Conservation (phyloP, 37 sponge, comb jelly and placozoan species). For the Spongilla lacustris region DNA sequence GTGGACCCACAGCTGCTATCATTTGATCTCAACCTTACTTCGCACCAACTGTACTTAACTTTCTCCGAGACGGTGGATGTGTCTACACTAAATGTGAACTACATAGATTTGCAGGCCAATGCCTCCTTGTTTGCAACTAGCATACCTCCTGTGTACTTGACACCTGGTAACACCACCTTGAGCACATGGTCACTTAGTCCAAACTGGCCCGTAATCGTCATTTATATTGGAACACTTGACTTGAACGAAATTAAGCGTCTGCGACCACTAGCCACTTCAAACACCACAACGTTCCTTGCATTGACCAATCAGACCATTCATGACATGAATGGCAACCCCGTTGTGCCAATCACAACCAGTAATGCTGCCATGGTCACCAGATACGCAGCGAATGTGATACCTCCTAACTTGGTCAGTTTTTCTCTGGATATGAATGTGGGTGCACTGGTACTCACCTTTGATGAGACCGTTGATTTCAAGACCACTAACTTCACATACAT, state of each 20-base stretch:
- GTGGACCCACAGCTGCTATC: constrained; percentile 64
- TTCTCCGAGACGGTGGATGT: constrained; percentile 88
- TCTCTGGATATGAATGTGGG: constrained; percentile 68
- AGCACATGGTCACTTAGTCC: constrained; percentile 45
- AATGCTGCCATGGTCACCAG: constrained; percentile 63
- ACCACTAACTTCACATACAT: constrained; percentile 58
- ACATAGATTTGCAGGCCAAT: constrained; percentile 63
- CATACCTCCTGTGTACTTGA: constrained; percentile 17
- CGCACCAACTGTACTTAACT: constrained; percentile 61
- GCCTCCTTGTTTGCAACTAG: not conserved
- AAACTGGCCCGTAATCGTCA: constrained; percentile 74
- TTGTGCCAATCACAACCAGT: constrained; percentile 64
- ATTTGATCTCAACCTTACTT: constrained; percentile 83
- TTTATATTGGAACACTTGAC: constrained; percentile 70
- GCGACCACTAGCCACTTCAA: constrained; percentile 63
- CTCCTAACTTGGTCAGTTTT: constrained; percentile 63
- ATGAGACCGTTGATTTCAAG: constrained; percentile 79
- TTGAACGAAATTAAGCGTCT: constrained; percentile 82
- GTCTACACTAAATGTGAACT: constrained; percentile 59
- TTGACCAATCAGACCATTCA: constrained; percentile 54
- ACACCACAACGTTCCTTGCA: constrained; percentile 67
- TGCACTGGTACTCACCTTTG: constrained; percentile 64
- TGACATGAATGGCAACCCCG: constrained; percentile 73
- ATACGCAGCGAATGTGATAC: constrained; percentile 70
- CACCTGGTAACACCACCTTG: constrained; percentile 40